phyloP scores from a whole-genome alignment of 2,797 vertebrate species.

The Cirrhinus mrigala region DNA sequence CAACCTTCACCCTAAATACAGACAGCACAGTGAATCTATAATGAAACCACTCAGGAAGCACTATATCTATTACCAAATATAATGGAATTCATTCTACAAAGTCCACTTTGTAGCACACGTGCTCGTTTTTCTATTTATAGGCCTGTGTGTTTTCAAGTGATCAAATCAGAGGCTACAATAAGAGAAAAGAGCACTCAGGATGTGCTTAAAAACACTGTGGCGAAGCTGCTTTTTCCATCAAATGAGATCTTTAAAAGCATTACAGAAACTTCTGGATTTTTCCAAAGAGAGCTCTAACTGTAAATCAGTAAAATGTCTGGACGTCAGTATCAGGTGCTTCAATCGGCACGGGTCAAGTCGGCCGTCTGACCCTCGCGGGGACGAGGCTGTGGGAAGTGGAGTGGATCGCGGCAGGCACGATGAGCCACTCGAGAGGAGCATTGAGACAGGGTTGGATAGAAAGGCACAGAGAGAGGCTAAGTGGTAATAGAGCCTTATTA shows the following conservation, averaged over 20 bases:
- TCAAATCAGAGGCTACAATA: constrained; percentile 57
- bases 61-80: constrained; percentile 71
- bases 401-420: constrained; percentile 74
- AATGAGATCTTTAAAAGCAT: constrained; percentile 52
- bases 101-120: constrained; percentile 64
- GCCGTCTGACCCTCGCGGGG: constrained; percentile 71
- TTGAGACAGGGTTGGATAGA: constrained; percentile 62
- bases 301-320: constrained; percentile 58
- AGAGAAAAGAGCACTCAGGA: constrained; percentile 52
- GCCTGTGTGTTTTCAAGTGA: constrained; percentile 54
- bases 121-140: constrained; percentile 56
- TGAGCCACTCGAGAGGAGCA: constrained; percentile 75
- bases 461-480: constrained; percentile 63
- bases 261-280: constrained; percentile 49
- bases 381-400: constrained; percentile 65
- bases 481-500: constrained; percentile 77
- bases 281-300: constrained; percentile 47
- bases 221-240: constrained; percentile 16
- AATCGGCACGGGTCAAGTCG: constrained; percentile 78
- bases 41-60: constrained; percentile 75
- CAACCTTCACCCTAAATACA: constrained; percentile 75
- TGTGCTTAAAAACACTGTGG: constrained; percentile 36
- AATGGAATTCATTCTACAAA: constrained; percentile 67
- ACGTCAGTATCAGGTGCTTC: constrained; percentile 71
- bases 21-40: constrained; percentile 73